These are phyloP conservation scores for Mycogona germanica DNA, from an alignment of 2,888 invertebrate genomes.

Conservation along the genomic window DNA sequence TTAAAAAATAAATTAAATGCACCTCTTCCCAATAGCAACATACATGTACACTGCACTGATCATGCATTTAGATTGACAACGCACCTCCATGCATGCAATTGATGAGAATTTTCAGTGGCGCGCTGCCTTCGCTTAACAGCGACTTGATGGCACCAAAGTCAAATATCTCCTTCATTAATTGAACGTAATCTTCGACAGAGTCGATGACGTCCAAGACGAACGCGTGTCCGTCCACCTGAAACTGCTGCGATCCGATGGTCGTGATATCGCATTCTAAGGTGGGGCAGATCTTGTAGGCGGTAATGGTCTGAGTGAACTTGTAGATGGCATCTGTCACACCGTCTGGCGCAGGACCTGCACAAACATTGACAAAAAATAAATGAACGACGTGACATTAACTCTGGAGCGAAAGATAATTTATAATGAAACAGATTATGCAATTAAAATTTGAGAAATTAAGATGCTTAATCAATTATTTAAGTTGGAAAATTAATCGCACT, in stretches of 20 bases:
- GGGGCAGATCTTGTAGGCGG: slow-evolving; percentile 64
- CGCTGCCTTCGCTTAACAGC: slow-evolving; percentile 47
- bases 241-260: slow-evolving; percentile 53
- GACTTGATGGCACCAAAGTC: slow-evolving; percentile 70
- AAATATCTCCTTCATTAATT: slow-evolving; percentile 91
- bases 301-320: slow-evolving; percentile 61
- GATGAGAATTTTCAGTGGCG: slow-evolving; percentile 71
- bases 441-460: no score
- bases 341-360: slow-evolving; percentile 76
- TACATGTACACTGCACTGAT: no score
- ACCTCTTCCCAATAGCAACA: neutral
- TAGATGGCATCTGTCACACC: slow-evolving; percentile 77
- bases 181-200: slow-evolving; percentile 74
- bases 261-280: slow-evolving; percentile 63
- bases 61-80: neutral
- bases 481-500: neutral
- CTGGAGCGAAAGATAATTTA: no score
- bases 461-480: neutral
- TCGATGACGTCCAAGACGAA: slow-evolving; percentile 85
- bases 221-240: slow-evolving; percentile 51
- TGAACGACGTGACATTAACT: no score
- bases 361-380: neutral
- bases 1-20: neutral
- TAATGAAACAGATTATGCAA: no score
- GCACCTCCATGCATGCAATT: slow-evolving; percentile 87